phyloP scores from a whole-genome alignment of 2,888 invertebrate genomes.

The Torymus texanus region DNA sequence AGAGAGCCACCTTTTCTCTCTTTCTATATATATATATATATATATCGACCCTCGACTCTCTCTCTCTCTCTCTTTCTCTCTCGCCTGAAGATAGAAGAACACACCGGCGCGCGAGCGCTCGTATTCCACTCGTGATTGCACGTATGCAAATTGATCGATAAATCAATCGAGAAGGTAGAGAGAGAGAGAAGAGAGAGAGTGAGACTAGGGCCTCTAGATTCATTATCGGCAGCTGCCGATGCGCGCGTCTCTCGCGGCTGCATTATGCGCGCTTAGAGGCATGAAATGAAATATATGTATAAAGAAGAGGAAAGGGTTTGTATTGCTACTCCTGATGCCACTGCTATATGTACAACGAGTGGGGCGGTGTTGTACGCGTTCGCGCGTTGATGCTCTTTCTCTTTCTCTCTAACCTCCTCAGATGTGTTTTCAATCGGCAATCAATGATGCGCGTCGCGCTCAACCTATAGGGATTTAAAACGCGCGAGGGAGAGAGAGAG shows the following conservation, averaged over 20 bases:
- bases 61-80: conserved; percentile 22
- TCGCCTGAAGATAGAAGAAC: not conserved
- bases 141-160: conserved; percentile 73
- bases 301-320: not conserved
- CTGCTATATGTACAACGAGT: conserved; percentile 41
- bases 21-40: not conserved
- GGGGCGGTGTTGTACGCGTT: conserved; percentile 46
- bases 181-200: not conserved
- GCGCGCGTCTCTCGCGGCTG: conserved; percentile 9
- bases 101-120: not conserved
- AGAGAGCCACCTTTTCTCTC: not conserved
- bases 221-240: conserved; percentile 67
- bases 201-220: conserved; percentile 58
- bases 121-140: conserved; percentile 61
- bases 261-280: conserved; percentile 51
- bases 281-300: conserved; percentile 52
- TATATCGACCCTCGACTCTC: not conserved
- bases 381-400: conserved; percentile 24
- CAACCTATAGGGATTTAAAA: conserved; percentile 66
- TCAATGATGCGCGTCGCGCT: conserved; percentile 70
- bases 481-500: conserved; percentile 62
- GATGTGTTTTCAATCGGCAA: conserved; percentile 71
- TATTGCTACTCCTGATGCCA: not conserved
- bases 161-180: conserved; percentile 64
- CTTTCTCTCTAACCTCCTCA: conserved; percentile 22